Percentiles rank a stretch among this genome's conserved stretches.
These are phyloP conservation scores for Gallinago paraguaiae DNA, from an alignment of 2,113 vertebrate genomes.

Conservation along the genomic window DNA sequence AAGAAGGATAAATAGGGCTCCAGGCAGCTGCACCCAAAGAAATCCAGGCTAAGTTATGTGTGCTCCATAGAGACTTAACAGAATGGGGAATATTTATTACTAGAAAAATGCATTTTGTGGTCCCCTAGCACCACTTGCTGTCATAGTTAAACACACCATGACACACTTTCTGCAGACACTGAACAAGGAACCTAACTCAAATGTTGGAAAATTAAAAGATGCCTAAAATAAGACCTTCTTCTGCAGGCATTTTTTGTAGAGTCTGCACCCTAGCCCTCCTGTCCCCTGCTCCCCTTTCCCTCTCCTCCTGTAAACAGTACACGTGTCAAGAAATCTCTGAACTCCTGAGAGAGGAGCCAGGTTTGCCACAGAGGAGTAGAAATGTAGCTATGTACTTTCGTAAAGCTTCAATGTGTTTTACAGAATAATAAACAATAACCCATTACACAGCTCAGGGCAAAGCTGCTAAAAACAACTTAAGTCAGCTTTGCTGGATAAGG, in stretches of 20 bases:
- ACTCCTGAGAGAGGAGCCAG: background rate
- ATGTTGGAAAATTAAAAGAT: background rate
- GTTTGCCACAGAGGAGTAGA: background rate
- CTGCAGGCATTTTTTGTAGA: background rate
- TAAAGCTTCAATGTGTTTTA: background rate
- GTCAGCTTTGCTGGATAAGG: background rate
- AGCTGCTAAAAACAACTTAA: background rate
- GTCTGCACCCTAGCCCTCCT: background rate
- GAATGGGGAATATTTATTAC: background rate
- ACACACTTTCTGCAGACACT: background rate
- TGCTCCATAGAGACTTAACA: background rate
- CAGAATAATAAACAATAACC: background rate
- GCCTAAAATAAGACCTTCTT: background rate
- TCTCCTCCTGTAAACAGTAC: background rate
- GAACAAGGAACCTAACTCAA: background rate
- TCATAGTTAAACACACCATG: background rate
- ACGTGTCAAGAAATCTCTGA: background rate
- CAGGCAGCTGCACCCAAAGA: background rate
- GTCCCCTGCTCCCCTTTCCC: background rate
- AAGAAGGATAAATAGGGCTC: background rate
- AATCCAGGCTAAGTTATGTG: background rate
- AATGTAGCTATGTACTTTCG: background rate
- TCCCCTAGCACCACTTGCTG: background rate
- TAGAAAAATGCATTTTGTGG: background rate
- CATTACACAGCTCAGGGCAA: background rate